Conservation (phyloP, 1,140 invertebrate genomes). For the Lasioglossum albipes region DNA sequence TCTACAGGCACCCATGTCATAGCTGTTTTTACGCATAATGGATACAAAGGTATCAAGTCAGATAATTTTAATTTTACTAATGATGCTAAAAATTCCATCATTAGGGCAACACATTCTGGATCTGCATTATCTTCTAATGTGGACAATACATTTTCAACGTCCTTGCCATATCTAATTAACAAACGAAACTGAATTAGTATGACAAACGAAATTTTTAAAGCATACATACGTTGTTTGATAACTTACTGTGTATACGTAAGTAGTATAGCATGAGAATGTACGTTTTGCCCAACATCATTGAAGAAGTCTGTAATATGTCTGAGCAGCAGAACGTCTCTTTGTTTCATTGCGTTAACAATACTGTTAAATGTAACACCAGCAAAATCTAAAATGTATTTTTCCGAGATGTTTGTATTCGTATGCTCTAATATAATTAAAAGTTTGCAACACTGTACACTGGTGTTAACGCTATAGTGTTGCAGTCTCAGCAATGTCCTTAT, state of each 20-base stretch:
- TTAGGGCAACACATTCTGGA: conserved; percentile 76
- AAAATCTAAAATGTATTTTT: conserved; percentile 79
- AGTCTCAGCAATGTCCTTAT: conserved; percentile 81
- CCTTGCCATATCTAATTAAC: conserved; percentile 66
- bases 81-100: conserved; percentile 80
- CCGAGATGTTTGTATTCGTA: conserved; percentile 78
- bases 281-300: conserved; percentile 77
- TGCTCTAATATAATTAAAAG: conserved; percentile 82
- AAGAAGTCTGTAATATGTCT: conserved; percentile 82
- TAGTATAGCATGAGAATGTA: conserved; percentile 65
- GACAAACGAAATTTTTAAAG: conserved; percentile 12
- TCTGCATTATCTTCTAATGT: conserved; percentile 69
- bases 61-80: conserved; percentile 77
- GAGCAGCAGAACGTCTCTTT: conserved; percentile 77
- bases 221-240: conserved; percentile 21
- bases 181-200: conserved; percentile 36
- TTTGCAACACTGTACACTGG: conserved; percentile 80
- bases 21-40: conserved; percentile 74
- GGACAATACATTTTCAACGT: conserved; percentile 68
- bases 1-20: conserved; percentile 78
- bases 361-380: conserved; percentile 79
- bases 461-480: conserved; percentile 74
- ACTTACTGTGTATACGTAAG: conserved; percentile 68
- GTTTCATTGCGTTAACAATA: conserved; percentile 77
- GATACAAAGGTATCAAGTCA: conserved; percentile 73